These are phyloP conservation scores for Pedetes capensis DNA, from an alignment of 2,113 vertebrate genomes.

Conservation along the genomic window DNA sequence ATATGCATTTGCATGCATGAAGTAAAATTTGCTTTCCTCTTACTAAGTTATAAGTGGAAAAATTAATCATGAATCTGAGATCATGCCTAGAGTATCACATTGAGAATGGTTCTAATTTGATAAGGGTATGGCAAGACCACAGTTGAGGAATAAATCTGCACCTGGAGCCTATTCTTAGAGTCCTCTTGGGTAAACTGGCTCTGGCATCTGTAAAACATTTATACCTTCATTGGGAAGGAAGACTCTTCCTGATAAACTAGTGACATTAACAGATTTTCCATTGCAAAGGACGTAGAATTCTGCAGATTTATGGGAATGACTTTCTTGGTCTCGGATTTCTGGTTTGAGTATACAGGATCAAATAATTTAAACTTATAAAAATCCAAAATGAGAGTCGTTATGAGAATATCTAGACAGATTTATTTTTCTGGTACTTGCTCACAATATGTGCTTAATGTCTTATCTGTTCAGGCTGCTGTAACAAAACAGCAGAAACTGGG, in stretches of 20 bases:
- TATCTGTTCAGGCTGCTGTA: not conserved
- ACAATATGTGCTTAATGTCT: not conserved
- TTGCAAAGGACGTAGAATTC: not conserved
- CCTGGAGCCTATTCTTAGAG: accelerated
- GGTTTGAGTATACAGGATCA: not conserved
- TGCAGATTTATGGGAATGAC: not conserved
- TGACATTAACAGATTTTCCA: not conserved
- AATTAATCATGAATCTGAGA: not conserved
- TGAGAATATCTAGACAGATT: not conserved
- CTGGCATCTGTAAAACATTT: too few relatives aligned
- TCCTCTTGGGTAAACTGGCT: not conserved
- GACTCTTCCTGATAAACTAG: not conserved
- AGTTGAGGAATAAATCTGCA: not conserved
- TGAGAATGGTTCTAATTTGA: not conserved
- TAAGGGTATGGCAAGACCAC: not conserved
- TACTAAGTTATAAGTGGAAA: not conserved
- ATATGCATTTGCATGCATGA: not conserved
- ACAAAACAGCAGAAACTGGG: not conserved
- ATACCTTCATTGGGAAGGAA: not conserved
- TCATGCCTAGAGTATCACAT: not conserved
- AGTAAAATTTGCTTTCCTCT: not conserved
- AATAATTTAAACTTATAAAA: not conserved
- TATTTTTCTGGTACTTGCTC: not conserved
- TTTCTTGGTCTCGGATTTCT: not conserved
- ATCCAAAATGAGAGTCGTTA: not conserved